A percentile compares a stretch with the other conserved stretches of the same genome.
Conservation (phyloP, 1,140 invertebrate species). For the Aphis craccivora region DNA sequence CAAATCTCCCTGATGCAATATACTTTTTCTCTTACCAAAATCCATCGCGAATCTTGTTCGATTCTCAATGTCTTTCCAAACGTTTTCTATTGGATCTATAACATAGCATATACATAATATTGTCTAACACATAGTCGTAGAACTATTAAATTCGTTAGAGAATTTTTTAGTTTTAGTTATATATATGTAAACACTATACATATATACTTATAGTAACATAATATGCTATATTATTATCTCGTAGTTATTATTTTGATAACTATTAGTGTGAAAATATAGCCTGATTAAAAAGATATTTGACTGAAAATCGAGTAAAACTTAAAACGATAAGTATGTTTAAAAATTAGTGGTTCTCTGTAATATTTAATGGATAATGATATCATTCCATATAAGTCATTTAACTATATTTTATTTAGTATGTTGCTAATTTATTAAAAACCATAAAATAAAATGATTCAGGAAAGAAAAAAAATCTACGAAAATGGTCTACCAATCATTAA, state of each 20-base stretch:
- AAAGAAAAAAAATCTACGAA: neutral
- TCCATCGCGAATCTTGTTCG: neutral
- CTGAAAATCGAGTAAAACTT: neutral
- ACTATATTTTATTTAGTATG: neutral
- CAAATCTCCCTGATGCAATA: conserved; percentile 27
- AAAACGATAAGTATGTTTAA: neutral
- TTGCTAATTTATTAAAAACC: neutral
- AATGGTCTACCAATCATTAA: neutral
- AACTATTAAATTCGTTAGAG: neutral
- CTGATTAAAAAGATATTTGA: too few species aligned
- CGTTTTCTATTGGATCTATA: neutral
- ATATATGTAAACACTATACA: neutral
- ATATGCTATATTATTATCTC: neutral
- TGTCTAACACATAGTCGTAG: neutral
- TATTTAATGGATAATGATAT: neutral
- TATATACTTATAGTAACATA: neutral
- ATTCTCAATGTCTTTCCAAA: neutral
- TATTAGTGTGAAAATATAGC: neutral
- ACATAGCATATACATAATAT: neutral
- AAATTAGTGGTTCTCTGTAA: neutral
- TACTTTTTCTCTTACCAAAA: neutral
- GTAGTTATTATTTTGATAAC: neutral
- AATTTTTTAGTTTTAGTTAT: neutral
- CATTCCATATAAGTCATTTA: neutral
- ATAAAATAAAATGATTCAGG: too few species aligned